Evolutionary conservation across 2,888 invertebrate genomes (phyloP), one percentile per base, ranked within the genome.

Genomic region (Hermodice carunculata): DNA sequence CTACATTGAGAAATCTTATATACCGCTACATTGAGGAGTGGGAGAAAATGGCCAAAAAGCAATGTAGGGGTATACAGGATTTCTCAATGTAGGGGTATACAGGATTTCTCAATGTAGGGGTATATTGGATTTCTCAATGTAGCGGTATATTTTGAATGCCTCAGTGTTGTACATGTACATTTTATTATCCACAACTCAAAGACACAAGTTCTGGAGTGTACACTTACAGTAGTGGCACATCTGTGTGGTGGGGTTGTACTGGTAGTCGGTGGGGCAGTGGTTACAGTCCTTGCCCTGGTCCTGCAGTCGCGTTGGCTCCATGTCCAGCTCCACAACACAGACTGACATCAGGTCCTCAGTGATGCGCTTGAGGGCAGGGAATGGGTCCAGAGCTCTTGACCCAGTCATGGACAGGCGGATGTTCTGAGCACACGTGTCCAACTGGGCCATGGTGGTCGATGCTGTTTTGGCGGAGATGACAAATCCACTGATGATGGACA

Each of bases 201-300:
- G n/a, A n/a, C 40, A n/a, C 11, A 37, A 37, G n/a, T 14, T n/a
- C 40, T 37, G 40, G n/a, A 37, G 40, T 14, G 40, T 37, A n/a
- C n/a, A 53, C 53, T 32, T 34, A 53, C 53, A 53, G 37, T 53
- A 53, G 17, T 29, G 32, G 53, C 53, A 53, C 22, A 56, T 40
- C 8, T 28, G 17, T 14, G 14, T 17, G 1, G 22, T 2, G 6
- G 40, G 56, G 43, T 56, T 43, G 31, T 42, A 56, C 19, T 34
- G 42, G 17, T 42, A 56, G 17, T 42, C 56, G 6, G 19, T 24
- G 42, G 34, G 31, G 43, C 56, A 56, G 29, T 42, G 31, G 24
- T 40, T 40, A 24, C 56, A 40, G 42, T 56, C 56, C n/a, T 40
- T 56, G 22, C 29, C 14, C 24, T 42, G 42, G 31, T 40, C 29